Evolutionary conservation across 37 sponge, comb jelly and placozoan species (phyloP).

Genomic region (Diacarnus erythraeanus): DNA sequence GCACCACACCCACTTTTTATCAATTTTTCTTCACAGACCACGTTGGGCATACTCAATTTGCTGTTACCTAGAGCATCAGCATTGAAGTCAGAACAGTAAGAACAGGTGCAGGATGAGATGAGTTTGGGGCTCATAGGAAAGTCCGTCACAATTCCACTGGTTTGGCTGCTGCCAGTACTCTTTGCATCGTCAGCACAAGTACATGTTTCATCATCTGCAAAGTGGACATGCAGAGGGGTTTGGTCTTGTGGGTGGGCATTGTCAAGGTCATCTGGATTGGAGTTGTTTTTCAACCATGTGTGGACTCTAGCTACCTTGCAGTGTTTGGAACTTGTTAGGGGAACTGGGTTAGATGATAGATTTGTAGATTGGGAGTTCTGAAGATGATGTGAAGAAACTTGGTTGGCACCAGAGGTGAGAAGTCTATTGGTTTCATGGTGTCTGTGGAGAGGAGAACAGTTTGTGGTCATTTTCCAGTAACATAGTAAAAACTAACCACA

Average conservation of each 20-base stretch:
- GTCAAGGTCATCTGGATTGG: background rate
- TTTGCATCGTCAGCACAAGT: conserved; percentile 21
- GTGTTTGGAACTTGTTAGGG: background rate
- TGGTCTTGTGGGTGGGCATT: no score
- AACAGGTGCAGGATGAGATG: conserved; percentile 9
- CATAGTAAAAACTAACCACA: no score
- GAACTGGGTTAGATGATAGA: background rate
- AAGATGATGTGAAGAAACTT: background rate
- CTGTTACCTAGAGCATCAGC: background rate
- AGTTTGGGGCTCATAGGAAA: conserved; percentile 29
- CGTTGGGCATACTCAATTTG: background rate
- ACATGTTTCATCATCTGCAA: background rate
- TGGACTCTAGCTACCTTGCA: conserved; percentile 15
- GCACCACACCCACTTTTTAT: background rate
- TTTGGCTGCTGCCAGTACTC: conserved; percentile 47
- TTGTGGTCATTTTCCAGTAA: no score
- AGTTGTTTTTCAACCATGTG: conserved; percentile 17
- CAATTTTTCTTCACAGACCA: background rate
- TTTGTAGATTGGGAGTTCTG: background rate
- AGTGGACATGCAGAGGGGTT: conserved; percentile 16
- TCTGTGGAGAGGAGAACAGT: background rate
- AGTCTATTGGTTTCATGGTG: conserved; percentile 3
- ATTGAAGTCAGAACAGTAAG: conserved; percentile 1
- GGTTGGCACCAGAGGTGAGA: background rate
- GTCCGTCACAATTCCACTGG: conserved; percentile 62